phyloP scores from a whole-genome alignment of 1,140 invertebrate genomes.

The Camponotus floridanus region DNA sequence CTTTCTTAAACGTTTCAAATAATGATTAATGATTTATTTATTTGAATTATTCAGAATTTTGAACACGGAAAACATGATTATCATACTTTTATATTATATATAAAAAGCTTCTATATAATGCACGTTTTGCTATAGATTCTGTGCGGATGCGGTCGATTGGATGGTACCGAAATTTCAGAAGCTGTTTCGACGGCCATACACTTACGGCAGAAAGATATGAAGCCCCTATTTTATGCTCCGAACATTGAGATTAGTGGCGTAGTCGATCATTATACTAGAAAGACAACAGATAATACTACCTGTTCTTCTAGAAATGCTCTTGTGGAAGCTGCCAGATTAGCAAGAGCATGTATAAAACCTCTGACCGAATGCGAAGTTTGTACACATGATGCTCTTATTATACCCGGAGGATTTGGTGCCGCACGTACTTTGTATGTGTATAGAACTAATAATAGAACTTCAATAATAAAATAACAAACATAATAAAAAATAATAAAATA shows the following conservation, averaged over 20 bases:
- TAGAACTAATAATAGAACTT: not conserved
- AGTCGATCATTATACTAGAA: constrained; percentile 86
- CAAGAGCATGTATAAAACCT: constrained; percentile 86
- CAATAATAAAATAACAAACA: not conserved
- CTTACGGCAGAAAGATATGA: constrained; percentile 84
- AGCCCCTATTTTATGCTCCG: constrained; percentile 88
- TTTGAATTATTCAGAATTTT: not conserved
- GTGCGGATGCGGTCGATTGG: constrained; percentile 88
- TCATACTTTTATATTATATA: not conserved
- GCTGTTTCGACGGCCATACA: constrained; percentile 87
- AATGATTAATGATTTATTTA: no score
- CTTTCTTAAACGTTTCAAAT: not conserved
- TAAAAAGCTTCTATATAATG: not conserved
- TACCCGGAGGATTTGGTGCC: constrained; percentile 89
- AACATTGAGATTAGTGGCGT: constrained; percentile 86
- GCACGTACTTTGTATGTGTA: constrained; percentile 88
- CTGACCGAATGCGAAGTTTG: constrained; percentile 84
- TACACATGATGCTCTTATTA: constrained; percentile 86
- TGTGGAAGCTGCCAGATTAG: constrained; percentile 88
- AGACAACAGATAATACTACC: constrained; percentile 63
- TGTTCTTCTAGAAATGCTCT: constrained; percentile 86
- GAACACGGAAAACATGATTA: not conserved
- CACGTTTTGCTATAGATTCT: constrained; percentile 83
- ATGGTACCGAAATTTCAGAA: constrained; percentile 89
- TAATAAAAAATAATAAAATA: not conserved